Conservation (phyloP, 2,888 invertebrate species). For the Netelia fuscicornis region DNA sequence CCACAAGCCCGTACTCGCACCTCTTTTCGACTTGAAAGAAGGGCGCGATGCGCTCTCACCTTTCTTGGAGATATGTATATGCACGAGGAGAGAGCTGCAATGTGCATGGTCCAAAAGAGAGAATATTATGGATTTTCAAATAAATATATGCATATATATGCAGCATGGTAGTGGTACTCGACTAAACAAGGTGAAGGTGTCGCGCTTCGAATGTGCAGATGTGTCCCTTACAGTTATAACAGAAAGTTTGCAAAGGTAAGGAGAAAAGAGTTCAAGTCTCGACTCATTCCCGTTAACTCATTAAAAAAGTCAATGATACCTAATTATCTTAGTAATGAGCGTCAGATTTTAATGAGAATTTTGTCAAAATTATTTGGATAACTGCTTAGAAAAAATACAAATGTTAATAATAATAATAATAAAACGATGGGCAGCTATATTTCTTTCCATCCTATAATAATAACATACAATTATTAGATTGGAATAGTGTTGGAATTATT, state of each 20-base stretch:
- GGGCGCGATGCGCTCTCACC: constrained; percentile 19
- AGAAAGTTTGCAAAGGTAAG: neutral
- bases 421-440: no score
- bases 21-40: constrained; percentile 10
- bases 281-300: neutral
- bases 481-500: neutral
- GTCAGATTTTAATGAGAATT: no score
- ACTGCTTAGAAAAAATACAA: no score
- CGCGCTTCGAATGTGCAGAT: neutral
- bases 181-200: neutral
- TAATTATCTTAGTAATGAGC: no score
- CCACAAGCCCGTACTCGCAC: constrained; percentile 38
- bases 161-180: neutral
- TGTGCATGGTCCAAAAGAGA: constrained; percentile 15
- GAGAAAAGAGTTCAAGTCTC: neutral
- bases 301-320: no score
- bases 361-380: no score
- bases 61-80: constrained; percentile 12
- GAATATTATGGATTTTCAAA: constrained; percentile 7
- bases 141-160: neutral
- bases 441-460: no score
- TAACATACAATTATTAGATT: no score
- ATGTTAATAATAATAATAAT: no score
- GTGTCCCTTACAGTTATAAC: no score
- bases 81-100: constrained; percentile 1